Evolutionary conservation across 2,888 invertebrate genomes (phyloP).

Genomic region (Sinodicranocentrus sp.): DNA sequence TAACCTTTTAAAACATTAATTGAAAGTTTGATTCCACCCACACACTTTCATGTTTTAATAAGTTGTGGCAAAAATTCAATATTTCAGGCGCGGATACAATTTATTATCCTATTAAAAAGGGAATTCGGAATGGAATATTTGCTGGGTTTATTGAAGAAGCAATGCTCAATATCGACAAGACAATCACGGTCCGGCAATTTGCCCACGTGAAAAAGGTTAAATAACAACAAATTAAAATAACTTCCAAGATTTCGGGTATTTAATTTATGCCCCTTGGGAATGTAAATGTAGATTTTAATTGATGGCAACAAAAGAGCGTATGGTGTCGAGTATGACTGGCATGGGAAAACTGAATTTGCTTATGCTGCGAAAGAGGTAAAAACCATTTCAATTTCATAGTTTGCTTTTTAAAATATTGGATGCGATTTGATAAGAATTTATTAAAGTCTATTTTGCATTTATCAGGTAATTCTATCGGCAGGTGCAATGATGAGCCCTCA

Average conservation of each 20-base stretch:
- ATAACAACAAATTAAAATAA: neutral
- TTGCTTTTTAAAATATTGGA: too few relatives aligned
- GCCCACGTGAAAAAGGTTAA: constrained; percentile 68
- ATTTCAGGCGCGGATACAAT: constrained; percentile 70
- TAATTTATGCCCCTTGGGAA: neutral
- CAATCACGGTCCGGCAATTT: constrained; percentile 64
- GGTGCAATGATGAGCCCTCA: constrained; percentile 66
- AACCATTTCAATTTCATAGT: too few relatives aligned
- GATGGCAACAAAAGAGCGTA: constrained; percentile 64
- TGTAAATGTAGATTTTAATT: constrained; percentile 29
- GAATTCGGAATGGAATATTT: constrained; percentile 62
- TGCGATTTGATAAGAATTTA: too few relatives aligned
- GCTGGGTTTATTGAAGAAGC: constrained; percentile 66
- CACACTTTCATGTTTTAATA: constrained; percentile 3
- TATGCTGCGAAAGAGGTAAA: constrained; percentile 70
- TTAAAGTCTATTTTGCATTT: too few relatives aligned
- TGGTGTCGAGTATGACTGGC: constrained; percentile 72
- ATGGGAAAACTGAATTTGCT: constrained; percentile 56
- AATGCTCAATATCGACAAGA: constrained; percentile 46
- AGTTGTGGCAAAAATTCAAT: too few relatives aligned
- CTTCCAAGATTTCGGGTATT: too few relatives aligned
- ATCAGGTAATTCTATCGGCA: constrained; percentile 69
- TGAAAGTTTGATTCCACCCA: neutral
- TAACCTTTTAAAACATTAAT: neutral
- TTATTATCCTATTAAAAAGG: constrained; percentile 70